A percentile compares a stretch with the other conserved stretches of the same genome.
Evolutionary conservation across 2,113 vertebrate species (phyloP).

Genomic region (Taurulus bubalis): DNA sequence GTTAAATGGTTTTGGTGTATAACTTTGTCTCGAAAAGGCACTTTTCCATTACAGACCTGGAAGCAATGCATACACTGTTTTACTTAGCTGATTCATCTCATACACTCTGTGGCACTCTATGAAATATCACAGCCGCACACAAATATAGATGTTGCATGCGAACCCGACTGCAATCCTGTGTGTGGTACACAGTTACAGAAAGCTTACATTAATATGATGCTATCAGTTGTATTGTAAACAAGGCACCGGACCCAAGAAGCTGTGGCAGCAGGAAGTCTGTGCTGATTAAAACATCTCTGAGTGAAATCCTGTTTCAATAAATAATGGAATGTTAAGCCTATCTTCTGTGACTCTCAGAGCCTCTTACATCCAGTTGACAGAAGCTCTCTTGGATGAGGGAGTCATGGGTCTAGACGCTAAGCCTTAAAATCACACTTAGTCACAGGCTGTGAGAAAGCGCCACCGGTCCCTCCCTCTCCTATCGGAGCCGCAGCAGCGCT

Average conservation of each 20-base stretch:
- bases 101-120: conserved; percentile 8
- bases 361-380: conserved; percentile 55
- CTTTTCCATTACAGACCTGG: conserved; percentile 28
- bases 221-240: conserved; percentile 2
- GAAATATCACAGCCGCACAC: conserved; percentile 3
- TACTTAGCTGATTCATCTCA: conserved; percentile 36
- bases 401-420: conserved; percentile 46
- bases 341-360: conserved; percentile 52
- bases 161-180: not conserved
- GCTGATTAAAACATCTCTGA: conserved; percentile 51
- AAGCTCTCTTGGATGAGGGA: conserved; percentile 53
- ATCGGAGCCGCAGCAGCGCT: conserved; percentile 15
- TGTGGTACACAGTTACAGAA: conserved; percentile 5
- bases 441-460: conserved; percentile 39
- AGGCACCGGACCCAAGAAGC: not conserved
- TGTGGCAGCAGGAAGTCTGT: conserved; percentile 27
- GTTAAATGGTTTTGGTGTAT: conserved; percentile 18
- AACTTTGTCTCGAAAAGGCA: conserved; percentile 12
- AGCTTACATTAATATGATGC: not conserved
- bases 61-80: conserved; percentile 19
- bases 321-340: conserved; percentile 63
- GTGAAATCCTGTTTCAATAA: conserved; percentile 62
- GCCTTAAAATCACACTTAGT: conserved; percentile 67
- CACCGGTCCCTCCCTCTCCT: conserved; percentile 11
- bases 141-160: not conserved